Percentiles rank a stretch among this genome's conserved stretches.
These are phyloP conservation scores for Allobates femoralis DNA, from an alignment of 2,797 vertebrate genomes.

Conservation along the genomic window DNA sequence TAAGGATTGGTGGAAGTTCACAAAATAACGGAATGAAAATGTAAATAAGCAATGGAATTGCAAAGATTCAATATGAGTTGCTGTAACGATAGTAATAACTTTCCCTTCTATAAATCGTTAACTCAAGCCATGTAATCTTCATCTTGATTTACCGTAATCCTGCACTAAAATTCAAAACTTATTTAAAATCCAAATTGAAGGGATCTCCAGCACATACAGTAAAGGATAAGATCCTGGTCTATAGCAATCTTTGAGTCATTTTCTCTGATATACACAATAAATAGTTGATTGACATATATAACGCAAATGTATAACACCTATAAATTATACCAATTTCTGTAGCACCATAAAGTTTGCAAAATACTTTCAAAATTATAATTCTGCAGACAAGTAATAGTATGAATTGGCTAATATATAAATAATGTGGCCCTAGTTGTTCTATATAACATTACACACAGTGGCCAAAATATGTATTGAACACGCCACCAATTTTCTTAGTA, in stretches of 20 bases:
- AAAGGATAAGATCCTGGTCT: neutral
- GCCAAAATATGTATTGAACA: no score
- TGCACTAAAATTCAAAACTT: neutral
- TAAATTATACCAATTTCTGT: no score
- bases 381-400: no score
- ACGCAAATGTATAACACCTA: no score
- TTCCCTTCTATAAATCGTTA: neutral
- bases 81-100: neutral
- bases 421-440: no score
- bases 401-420: no score
- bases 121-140: neutral
- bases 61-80: neutral
- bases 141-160: neutral
- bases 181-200: neutral
- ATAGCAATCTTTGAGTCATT: neutral
- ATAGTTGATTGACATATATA: neutral
- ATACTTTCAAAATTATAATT: no score
- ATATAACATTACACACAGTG: no score
- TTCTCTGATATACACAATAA: neutral
- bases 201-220: neutral
- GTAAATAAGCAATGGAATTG: neutral
- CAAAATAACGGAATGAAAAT: neutral
- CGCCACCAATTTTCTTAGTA: no score
- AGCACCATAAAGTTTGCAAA: no score
- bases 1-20: neutral